Evolutionary conservation across 1,140 invertebrate genomes (phyloP).

Genomic region (Drosophila melanica): DNA sequence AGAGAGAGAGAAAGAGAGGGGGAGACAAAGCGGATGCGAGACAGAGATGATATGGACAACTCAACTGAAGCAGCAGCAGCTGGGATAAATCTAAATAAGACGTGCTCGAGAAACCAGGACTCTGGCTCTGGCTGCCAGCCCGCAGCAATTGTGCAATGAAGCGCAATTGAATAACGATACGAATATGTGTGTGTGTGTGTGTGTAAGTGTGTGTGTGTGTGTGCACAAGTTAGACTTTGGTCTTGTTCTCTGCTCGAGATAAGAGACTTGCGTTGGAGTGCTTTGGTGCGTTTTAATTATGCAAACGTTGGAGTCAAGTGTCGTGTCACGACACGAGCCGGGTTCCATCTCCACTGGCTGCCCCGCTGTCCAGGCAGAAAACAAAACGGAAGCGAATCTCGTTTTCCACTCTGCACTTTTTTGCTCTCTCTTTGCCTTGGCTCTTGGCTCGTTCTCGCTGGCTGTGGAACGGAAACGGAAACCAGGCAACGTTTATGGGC

Average conservation of each 20-base stretch:
- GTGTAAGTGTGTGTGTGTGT: not conserved
- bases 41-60: constrained; percentile 67
- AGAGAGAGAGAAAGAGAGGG: constrained; percentile 25
- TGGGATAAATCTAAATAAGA: constrained; percentile 81
- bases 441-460: not conserved
- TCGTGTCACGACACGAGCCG: constrained; percentile 2
- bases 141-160: constrained; percentile 72
- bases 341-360: constrained; percentile 6
- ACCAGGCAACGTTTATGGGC: constrained; percentile 53
- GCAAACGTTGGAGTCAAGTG: not conserved
- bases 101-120: constrained; percentile 59
- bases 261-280: not conserved
- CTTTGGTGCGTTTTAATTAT: too few relatives aligned
- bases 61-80: constrained; percentile 76
- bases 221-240: not conserved
- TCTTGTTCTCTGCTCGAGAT: constrained; percentile 12
- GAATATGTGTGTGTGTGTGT: constrained; percentile 1
- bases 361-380: constrained; percentile 34
- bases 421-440: not conserved
- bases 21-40: constrained; percentile 1
- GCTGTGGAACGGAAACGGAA: constrained; percentile 30
- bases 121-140: constrained; percentile 19
- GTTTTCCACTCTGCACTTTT: not conserved
- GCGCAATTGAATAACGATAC: constrained; percentile 58
- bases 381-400: constrained; percentile 40